Conservation (phyloP, 2,888 invertebrate species). For the Machimus rusticus region DNA sequence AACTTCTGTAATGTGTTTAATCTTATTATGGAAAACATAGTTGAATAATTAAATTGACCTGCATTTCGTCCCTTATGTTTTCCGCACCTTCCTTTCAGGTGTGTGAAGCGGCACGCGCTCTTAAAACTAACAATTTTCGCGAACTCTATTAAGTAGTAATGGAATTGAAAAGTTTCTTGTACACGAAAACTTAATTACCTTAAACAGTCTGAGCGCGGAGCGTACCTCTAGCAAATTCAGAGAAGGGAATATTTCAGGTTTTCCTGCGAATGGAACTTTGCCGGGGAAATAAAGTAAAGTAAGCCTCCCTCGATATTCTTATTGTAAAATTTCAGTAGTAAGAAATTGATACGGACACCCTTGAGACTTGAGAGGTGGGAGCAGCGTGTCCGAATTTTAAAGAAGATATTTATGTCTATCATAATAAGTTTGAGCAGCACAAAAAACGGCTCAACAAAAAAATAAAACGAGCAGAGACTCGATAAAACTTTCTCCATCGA, state of each 20-base stretch:
- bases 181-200: background rate
- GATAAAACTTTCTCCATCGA: slow-evolving; percentile 15
- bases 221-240: background rate
- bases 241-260: background rate
- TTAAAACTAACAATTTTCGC: background rate
- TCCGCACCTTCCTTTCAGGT: background rate
- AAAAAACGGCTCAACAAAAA: background rate
- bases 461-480: background rate
- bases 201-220: background rate
- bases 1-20: background rate
- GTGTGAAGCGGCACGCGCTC: background rate
- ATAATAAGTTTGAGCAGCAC: slow-evolving; percentile 9
- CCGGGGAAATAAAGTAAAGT: no score
- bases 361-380: background rate
- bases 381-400: background rate
- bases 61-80: background rate
- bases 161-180: background rate
- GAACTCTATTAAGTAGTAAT: background rate
- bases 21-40: background rate
- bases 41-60: background rate
- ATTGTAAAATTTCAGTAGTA: background rate
- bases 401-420: slow-evolving; percentile 34
- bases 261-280: background rate
- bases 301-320: background rate
- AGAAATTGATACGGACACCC: background rate